Evolutionary conservation across 2,888 invertebrate genomes (phyloP).

Genomic region (Acholoe squamosa): DNA sequence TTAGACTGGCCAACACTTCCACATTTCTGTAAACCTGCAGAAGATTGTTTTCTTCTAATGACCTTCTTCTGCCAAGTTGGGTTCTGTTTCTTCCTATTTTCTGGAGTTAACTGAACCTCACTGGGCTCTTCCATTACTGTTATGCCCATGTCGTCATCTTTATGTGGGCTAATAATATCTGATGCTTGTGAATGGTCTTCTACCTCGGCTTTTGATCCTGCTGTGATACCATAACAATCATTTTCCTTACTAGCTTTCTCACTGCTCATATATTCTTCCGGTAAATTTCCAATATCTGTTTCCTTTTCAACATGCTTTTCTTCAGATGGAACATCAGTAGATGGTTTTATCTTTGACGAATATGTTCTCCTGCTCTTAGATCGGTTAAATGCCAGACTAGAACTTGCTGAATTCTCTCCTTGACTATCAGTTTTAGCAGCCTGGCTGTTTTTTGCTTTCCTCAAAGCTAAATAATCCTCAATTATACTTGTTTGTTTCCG

Average conservation of each 20-base stretch:
- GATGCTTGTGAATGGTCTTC: too few species aligned
- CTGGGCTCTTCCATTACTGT: too few species aligned
- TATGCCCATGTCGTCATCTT: too few species aligned
- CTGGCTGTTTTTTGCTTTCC: background rate
- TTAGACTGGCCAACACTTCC: background rate
- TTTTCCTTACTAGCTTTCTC: background rate
- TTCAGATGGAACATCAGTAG: background rate
- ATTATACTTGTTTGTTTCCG: background rate
- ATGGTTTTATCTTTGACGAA: background rate
- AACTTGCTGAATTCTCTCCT: background rate
- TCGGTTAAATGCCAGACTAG: background rate
- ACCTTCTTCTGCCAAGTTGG: background rate
- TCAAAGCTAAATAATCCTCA: conserved; percentile 33
- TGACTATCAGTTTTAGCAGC: background rate
- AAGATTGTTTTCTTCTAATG: background rate
- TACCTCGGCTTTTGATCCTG: background rate
- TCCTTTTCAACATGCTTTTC: background rate
- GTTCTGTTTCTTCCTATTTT: background rate
- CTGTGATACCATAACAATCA: background rate
- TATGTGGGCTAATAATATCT: too few species aligned
- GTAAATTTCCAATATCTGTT: background rate
- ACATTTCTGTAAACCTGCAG: background rate
- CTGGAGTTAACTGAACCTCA: too few species aligned
- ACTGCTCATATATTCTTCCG: background rate
- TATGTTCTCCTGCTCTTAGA: background rate